Evolutionary conservation across 2,888 invertebrate species (phyloP).

Genomic region (Phragmatobia fuliginosa): DNA sequence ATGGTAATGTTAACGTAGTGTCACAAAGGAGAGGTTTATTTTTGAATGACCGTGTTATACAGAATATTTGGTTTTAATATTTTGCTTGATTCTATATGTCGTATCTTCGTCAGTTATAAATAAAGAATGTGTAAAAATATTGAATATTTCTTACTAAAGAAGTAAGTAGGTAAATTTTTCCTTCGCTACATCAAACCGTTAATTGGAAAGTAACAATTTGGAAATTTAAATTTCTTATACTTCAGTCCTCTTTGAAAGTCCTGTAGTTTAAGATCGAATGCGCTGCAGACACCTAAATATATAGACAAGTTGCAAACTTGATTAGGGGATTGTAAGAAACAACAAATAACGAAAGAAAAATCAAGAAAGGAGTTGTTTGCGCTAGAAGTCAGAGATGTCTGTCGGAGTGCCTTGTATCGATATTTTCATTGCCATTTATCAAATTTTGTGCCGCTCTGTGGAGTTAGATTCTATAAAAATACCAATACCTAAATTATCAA

Average conservation of each 20-base stretch:
- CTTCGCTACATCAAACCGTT: background rate
- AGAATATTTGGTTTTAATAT: background rate
- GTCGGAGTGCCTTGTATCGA: background rate
- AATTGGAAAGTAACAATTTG: background rate
- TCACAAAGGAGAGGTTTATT: conserved; percentile 12
- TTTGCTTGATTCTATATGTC: conserved; percentile 13
- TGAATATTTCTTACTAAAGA: background rate
- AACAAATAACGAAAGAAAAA: conserved; percentile 77
- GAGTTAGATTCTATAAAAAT: background rate
- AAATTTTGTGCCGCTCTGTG: background rate
- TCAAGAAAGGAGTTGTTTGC: conserved; percentile 73
- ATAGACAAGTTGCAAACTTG: conserved; percentile 73
- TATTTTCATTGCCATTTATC: background rate
- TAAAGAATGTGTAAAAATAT: too few species aligned
- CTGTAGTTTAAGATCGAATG: conserved; percentile 52
- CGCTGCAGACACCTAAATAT: conserved; percentile 61
- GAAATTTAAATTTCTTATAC: background rate
- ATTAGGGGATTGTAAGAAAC: conserved; percentile 77
- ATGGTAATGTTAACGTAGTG: conserved; percentile 30
- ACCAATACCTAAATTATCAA: background rate
- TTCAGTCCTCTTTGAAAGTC: conserved; percentile 26
- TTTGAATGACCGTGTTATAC: background rate
- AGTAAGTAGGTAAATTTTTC: background rate
- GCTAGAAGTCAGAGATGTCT: conserved; percentile 29
- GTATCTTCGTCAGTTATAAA: too few species aligned